Conservation (phyloP, 2,797 vertebrate genomes). For the Anabas testudineus region DNA sequence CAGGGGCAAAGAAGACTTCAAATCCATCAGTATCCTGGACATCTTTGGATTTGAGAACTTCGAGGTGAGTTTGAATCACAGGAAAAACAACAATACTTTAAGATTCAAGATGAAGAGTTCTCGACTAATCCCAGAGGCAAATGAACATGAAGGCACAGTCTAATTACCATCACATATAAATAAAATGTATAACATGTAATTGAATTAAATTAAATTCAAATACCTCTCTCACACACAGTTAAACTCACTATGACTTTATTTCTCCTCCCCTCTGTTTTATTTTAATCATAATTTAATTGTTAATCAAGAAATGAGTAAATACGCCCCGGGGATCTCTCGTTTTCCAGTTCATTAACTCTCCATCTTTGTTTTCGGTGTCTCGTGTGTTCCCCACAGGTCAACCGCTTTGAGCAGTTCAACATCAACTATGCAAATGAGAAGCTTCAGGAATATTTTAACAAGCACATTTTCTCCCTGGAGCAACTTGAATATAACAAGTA, state of each 20-base stretch:
- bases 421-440: conserved; percentile 99
- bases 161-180: neutral
- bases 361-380: neutral
- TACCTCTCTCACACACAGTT: rapidly evolving
- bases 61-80: conserved; percentile 83
- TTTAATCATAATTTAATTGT: conserved; percentile 9
- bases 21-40: conserved; percentile 96
- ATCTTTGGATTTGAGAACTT: conserved; percentile 99
- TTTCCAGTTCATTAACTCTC: conserved; percentile 8
- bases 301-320: neutral
- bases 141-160: neutral
- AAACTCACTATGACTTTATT: rapidly evolving
- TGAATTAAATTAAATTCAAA: neutral
- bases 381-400: conserved; percentile 83
- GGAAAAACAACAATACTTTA: too few relatives aligned
- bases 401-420: conserved; percentile 98
- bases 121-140: too few relatives aligned
- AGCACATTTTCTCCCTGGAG: conserved; percentile 98
- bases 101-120: too few relatives aligned
- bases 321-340: neutral
- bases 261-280: neutral
- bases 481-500: conserved; percentile 96
- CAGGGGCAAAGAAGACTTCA: conserved; percentile 93
- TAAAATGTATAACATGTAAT: conserved; percentile 1
- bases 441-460: conserved; percentile 99